phyloP scores from a whole-genome alignment of 2,888 invertebrate species.

The Pemphredon lugubris region DNA sequence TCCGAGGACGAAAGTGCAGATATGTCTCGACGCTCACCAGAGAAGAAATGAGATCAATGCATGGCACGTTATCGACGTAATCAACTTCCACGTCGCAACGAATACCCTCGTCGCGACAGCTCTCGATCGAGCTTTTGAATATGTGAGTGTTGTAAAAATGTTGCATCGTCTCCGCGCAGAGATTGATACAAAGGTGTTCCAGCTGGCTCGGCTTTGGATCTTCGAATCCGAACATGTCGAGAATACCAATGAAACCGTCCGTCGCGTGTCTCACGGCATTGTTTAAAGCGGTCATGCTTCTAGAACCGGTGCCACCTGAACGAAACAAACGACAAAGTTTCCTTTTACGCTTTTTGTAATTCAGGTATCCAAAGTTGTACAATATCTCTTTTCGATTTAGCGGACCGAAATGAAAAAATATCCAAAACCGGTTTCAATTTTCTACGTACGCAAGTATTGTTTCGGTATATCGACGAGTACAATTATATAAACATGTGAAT shows the following conservation, averaged over 20 bases:
- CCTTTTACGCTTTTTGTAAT: background rate
- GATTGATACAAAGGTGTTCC: slow-evolving; percentile 96
- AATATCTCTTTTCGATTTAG: too few relatives aligned
- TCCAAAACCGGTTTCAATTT: too few relatives aligned
- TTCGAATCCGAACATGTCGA: slow-evolving; percentile 98
- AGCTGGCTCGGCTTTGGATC: slow-evolving; percentile 94
- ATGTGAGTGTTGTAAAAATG: slow-evolving; percentile 99
- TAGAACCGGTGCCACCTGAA: slow-evolving; percentile 85
- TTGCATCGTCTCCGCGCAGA: slow-evolving; percentile 98
- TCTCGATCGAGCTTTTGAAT: slow-evolving; percentile 96
- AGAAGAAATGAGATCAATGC: slow-evolving; percentile 97
- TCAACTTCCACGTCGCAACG: slow-evolving; percentile 94
- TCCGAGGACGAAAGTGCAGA: background rate
- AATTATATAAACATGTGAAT: too few relatives aligned
- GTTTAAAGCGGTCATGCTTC: slow-evolving; percentile 95
- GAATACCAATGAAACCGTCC: slow-evolving; percentile 96
- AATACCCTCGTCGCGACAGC: slow-evolving; percentile 96
- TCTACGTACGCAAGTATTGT: too few relatives aligned
- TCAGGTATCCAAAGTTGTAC: too few relatives aligned
- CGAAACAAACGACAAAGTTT: background rate
- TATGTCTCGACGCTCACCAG: slow-evolving; percentile 82
- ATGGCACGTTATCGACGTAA: slow-evolving; percentile 97
- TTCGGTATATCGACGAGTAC: too few relatives aligned
- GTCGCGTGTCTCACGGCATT: slow-evolving; percentile 96
- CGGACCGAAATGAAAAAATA: too few relatives aligned